A percentile compares a stretch with the other conserved stretches of the same genome.
These are phyloP conservation scores for Cherax quadricarinatus DNA, from an alignment of 1,140 invertebrate genomes.

Conservation along the genomic window DNA sequence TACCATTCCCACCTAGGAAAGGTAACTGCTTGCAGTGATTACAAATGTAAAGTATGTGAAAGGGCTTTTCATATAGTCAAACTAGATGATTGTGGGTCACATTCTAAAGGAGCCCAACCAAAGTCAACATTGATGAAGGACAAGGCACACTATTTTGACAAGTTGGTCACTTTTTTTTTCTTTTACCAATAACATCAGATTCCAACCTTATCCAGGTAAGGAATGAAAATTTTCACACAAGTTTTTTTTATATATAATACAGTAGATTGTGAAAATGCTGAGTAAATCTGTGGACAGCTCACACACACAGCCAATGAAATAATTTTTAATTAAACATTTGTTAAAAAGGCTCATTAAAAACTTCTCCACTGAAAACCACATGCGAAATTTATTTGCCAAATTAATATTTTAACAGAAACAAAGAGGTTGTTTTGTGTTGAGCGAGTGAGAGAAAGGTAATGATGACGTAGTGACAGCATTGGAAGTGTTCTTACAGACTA, in stretches of 20 bases:
- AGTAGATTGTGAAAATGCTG: constrained; percentile 16
- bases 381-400: constrained; percentile 53
- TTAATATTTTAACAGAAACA: constrained; percentile 48
- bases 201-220: constrained; percentile 49
- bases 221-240: constrained; percentile 34
- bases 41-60: no score
- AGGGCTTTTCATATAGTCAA: no score
- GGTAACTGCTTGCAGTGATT: no score
- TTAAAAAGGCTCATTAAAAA: constrained; percentile 41
- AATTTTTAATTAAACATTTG: constrained; percentile 1
- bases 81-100: no score
- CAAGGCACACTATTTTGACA: constrained; percentile 38
- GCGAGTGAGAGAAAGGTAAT: constrained; percentile 47
- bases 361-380: constrained; percentile 58
- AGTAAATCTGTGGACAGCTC: constrained; percentile 58
- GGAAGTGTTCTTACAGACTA: constrained; percentile 56
- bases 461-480: constrained; percentile 32
- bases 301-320: constrained; percentile 26
- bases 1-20: no score
- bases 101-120: no score
- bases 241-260: constrained; percentile 7
- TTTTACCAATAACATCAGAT: constrained; percentile 41
- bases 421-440: constrained; percentile 49
- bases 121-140: not conserved
- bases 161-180: constrained; percentile 10